These are phyloP conservation scores for Apteryx mantelli DNA, from an alignment of 2,113 vertebrate species.

Conservation along the genomic window DNA sequence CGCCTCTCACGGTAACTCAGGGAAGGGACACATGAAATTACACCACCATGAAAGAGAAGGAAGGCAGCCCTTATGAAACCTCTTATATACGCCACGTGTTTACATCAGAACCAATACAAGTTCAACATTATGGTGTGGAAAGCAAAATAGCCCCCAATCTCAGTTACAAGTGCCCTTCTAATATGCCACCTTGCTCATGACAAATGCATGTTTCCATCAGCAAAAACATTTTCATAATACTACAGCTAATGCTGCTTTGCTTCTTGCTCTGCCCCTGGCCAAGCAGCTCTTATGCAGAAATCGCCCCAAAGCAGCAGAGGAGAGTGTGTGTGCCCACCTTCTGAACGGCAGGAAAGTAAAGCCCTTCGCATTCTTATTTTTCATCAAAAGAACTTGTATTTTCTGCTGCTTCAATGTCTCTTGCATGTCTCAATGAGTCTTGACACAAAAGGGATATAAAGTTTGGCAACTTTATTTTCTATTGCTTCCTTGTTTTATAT, in stretches of 20 bases:
- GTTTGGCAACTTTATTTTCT: background rate
- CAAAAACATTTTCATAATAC: background rate
- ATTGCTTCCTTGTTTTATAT: constrained; percentile 2
- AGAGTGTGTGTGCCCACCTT: background rate
- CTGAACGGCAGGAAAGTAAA: background rate
- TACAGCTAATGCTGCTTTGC: background rate
- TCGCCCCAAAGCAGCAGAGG: background rate
- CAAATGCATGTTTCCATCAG: background rate
- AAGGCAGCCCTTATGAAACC: background rate
- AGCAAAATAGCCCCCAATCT: background rate
- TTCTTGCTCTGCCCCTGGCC: background rate
- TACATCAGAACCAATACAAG: background rate
- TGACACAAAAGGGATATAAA: background rate
- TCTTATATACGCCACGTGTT: background rate
- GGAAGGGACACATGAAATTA: background rate
- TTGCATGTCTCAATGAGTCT: background rate
- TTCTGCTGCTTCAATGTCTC: background rate
- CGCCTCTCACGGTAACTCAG: background rate
- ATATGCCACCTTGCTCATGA: background rate
- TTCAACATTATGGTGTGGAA: background rate
- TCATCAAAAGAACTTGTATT: background rate
- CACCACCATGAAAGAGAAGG: background rate
- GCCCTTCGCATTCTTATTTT: background rate
- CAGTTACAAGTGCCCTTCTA: background rate
- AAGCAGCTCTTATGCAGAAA: background rate